Conservation (phyloP, 2,797 vertebrate genomes). For the Onychomys leucogaster region DNA sequence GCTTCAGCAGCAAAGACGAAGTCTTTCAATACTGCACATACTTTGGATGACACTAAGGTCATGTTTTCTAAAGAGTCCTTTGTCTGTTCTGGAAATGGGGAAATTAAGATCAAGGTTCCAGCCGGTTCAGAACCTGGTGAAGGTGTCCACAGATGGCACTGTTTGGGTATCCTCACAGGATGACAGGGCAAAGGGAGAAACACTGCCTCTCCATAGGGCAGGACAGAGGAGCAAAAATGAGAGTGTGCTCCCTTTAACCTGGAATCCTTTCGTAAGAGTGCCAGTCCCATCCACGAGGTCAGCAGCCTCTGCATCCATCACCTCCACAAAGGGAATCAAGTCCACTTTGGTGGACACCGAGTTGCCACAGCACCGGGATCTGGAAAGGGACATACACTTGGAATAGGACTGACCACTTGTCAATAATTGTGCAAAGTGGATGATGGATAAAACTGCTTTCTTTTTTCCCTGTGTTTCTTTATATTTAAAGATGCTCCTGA, state of each 20-base stretch:
- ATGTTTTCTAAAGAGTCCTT: neutral
- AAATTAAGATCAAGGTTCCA: neutral
- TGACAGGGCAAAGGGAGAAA: neutral
- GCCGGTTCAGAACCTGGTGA: neutral
- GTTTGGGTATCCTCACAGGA: neutral
- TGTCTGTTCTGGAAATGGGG: neutral
- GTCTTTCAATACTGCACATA: slow-evolving; percentile 16
- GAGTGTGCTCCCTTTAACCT: neutral
- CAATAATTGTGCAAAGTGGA: neutral
- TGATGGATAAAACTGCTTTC: neutral
- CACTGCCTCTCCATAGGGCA: neutral
- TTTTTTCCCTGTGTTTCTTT: neutral
- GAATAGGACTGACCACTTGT: neutral
- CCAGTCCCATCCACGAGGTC: neutral
- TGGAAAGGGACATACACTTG: neutral
- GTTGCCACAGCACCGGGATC: neutral
- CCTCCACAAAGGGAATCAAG: neutral
- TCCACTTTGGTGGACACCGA: neutral
- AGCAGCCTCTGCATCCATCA: neutral
- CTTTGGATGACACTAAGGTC: neutral
- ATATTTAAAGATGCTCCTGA: slow-evolving; percentile 29
- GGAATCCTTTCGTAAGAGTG: neutral
- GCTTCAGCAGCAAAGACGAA: slow-evolving; percentile 53
- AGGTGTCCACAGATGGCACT: neutral
- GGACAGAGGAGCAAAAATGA: neutral